A percentile compares a stretch with the other conserved stretches of the same genome.
These are phyloP conservation scores for Phaethornis superciliosus DNA, from an alignment of 2,113 vertebrate species.

Conservation along the genomic window DNA sequence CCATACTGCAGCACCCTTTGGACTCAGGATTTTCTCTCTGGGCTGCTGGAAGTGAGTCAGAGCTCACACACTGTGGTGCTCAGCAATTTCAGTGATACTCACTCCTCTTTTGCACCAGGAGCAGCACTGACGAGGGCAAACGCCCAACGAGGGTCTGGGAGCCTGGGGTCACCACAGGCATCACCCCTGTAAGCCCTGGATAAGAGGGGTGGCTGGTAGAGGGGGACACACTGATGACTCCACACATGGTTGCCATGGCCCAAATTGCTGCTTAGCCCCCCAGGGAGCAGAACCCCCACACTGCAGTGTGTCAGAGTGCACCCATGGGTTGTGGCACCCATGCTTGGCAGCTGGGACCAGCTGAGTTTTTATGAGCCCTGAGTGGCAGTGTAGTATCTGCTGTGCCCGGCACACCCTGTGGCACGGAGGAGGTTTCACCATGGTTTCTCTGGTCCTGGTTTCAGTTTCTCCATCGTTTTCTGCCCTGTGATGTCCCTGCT, in stretches of 20 bases:
- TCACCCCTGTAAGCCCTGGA: too few species aligned
- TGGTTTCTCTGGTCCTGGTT: background rate
- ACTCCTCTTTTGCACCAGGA: fast-evolving
- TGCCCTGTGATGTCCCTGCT: fast-evolving
- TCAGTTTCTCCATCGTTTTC: background rate
- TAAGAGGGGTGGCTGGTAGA: fast-evolving
- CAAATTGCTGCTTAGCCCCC: background rate
- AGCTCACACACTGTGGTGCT: background rate
- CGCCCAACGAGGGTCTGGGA: background rate
- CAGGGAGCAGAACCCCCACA: fast-evolving
- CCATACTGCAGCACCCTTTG: background rate
- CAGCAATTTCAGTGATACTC: fast-evolving
- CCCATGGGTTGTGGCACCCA: fast-evolving
- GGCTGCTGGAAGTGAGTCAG: background rate
- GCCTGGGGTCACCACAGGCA: fast-evolving
- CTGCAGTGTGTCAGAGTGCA: background rate
- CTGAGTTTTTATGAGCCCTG: background rate
- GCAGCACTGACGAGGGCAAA: background rate
- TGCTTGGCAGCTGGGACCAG: fast-evolving
- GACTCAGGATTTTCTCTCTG: background rate
- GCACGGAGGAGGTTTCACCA: background rate
- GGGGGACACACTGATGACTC: fast-evolving
- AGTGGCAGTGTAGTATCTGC: background rate
- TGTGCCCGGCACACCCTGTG: background rate
- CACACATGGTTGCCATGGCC: background rate